Evolutionary conservation across 1,140 invertebrate genomes (phyloP), one percentile per base, ranked within the genome.

Genomic region (Bacillus rossius): DNA sequence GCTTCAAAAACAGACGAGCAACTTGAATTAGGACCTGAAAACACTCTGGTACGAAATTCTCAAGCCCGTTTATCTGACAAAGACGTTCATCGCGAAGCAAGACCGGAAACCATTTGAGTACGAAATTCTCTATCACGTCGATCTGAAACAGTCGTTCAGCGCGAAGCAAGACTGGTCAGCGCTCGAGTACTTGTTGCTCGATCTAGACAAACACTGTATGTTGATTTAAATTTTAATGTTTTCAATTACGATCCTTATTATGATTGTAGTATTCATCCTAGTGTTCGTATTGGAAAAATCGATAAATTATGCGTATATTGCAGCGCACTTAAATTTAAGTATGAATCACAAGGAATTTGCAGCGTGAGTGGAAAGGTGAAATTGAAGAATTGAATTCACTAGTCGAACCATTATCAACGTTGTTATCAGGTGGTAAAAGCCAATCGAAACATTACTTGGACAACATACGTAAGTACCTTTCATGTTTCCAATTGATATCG

Each of bases 171-270:
- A 34, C 10, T 34, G 29, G 29, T 7, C 4, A 34, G 2, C 17
- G 25, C 50, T 57, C 43, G 22, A 29, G 14, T 59, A 25, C 20
- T 59, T 65, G 64, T 38, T 45, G 45, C 49, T 59, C 55, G 14
- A 61, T 49, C 60, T 40, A 58, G 59, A 59, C 42, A 34, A 45
- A 55, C 45, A 19, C 4, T 52, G 23, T 34, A 58, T 48, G 16
- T 49, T 50, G 55, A 59, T 59, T 61, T 55, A 43, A 53, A 59
- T 43, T 43, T 55, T 29, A 17, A 20, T 26, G 60, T 48, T 45
- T 61, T 61, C 55, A 47, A 61, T 59, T 61, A 61, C 19, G 38
- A 61, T 59, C 38, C 38, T 52, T 52, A 61, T 61, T 59, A 52
- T 55, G 38, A 61, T 59, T 58, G 29, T 40, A 61, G 17, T 53